Conservation (phyloP, 2,797 vertebrate genomes). For the Lithobates sylvaticus region DNA sequence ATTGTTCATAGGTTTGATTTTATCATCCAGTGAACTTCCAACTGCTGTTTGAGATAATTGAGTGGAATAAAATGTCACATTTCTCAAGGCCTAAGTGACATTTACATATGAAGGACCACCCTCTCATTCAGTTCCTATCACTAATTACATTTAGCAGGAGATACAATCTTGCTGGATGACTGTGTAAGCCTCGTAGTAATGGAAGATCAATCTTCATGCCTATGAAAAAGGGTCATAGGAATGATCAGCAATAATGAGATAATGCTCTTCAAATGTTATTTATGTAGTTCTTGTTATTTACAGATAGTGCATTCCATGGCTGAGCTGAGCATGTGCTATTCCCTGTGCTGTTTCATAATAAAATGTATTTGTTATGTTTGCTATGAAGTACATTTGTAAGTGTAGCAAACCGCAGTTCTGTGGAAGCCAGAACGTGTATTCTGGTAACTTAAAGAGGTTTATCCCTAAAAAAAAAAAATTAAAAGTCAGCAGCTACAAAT, state of each 20-base stretch:
- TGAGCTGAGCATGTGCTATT: background rate
- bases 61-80: slow-evolving; percentile 35
- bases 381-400: background rate
- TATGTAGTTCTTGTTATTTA: background rate
- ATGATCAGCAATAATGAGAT: background rate
- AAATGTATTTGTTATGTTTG: background rate
- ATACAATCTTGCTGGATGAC: slow-evolving; percentile 4
- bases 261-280: background rate
- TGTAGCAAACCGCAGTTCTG: background rate
- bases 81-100: slow-evolving; percentile 23
- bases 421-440: no score
- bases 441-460: no score
- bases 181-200: slow-evolving; percentile 11
- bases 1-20: slow-evolving; percentile 13
- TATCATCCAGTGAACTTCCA: slow-evolving; percentile 17
- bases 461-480: no score
- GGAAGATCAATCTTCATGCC: background rate
- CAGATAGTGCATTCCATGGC: background rate
- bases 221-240: background rate
- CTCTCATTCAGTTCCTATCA: slow-evolving; percentile 10
- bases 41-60: slow-evolving; percentile 29
- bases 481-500: no score
- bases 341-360: background rate
- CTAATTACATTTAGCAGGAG: slow-evolving; percentile 36
- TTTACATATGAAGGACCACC: slow-evolving; percentile 31